Base-by-base conservation (phyloP, 1,140 invertebrate species). In the Zophobas atratus region DNA sequence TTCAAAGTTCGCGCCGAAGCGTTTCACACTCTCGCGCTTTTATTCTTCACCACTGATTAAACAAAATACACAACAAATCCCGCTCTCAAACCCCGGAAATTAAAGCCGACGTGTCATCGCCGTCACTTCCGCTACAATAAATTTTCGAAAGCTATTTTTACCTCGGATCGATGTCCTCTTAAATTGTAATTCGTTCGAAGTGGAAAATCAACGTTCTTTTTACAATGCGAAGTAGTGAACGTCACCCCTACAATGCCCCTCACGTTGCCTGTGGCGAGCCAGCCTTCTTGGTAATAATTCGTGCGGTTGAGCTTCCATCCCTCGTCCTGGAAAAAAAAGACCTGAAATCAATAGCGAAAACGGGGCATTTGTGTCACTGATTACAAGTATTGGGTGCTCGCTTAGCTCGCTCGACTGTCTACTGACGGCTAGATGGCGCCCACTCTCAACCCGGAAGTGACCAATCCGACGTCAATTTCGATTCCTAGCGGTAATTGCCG, bases 221-320 rank as follows among this genome's bases (percentile, higher is more conserved):
- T 93, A 87, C 94, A 96, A 87, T 97, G 96, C 71, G 95, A 96
- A 33, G 96, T 96, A 38, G 97, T 98, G 88, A 98, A 99, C 43
- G 97, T 99, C 41, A 98, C 97, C 74, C 98, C 97, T 74, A 99
- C 96, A 78, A 98, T 94, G 33, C 97, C 96, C 78, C 97, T 92
- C 57, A 95, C 92, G 88, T 99, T 99, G 79, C 97, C 97, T 48
- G 96, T 97, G 57, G 97, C 97, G 84, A 99, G 88, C 98, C 98
- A 99, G n/a, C 97, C 98, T 87, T 99, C 97, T 89, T 98, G 96
- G 85, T 98, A 99, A 86, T 98, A 99, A 89, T 97, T 97, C 81
- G 94, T 94, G 78, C 96, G 91, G 87, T 98, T 98, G 79, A 98
- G 87, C 88, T 98, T 98, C 97, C 95, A 96, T 82, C 94, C 94